Conservation (phyloP, 2,888 invertebrate species). For the Homarus gammarus region DNA sequence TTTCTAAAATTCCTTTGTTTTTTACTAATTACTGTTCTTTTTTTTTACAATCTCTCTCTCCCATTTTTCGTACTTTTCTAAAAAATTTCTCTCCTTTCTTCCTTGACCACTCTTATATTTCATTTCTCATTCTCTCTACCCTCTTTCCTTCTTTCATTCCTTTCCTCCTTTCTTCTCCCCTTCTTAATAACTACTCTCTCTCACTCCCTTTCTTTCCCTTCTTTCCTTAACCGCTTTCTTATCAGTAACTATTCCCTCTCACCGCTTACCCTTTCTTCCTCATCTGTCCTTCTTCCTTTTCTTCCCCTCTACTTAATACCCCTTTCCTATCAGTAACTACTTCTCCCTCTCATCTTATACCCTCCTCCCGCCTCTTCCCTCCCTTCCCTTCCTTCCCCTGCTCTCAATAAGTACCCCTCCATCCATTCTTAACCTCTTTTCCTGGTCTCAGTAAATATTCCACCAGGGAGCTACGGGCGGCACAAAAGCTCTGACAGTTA, state of each 20-base stretch:
- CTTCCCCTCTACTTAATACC: no score
- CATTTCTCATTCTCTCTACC: background rate
- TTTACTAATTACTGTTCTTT: no score
- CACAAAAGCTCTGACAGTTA: slow-evolving; percentile 28
- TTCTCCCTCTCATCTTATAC: background rate
- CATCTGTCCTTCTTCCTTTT: no score
- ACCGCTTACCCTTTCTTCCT: no score
- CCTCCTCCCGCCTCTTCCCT: background rate
- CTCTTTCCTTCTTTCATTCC: background rate
- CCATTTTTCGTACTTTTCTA: no score
- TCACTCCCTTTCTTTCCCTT: background rate
- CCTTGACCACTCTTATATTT: background rate
- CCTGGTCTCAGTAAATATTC: background rate
- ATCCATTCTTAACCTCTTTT: background rate
- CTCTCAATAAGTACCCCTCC: background rate
- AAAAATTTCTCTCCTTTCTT: no score
- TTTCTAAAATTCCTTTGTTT: no score
- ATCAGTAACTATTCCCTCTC: no score
- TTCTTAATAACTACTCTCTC: background rate
- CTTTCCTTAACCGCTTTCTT: no score
- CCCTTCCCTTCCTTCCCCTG: background rate
- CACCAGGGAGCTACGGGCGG: background rate
- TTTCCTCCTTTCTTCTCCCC: background rate
- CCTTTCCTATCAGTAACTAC: no score
- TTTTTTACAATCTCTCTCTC: no score